phyloP scores from a whole-genome alignment of 2,797 vertebrate species.

The Anabas testudineus region DNA sequence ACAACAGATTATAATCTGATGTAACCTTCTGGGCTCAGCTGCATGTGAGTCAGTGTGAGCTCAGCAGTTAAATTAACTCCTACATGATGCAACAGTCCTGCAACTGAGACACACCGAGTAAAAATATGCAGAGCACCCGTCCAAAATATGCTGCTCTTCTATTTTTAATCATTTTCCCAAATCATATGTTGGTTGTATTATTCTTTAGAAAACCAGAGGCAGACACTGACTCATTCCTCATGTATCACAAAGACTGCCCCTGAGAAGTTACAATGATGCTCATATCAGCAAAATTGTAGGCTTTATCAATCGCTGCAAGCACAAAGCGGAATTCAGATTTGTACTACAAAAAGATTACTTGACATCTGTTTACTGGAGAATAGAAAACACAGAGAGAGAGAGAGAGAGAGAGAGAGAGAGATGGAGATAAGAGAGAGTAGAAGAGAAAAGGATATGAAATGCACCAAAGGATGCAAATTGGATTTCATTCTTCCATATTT shows the following conservation, averaged over 20 bases:
- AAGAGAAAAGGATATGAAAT: constrained; percentile 30
- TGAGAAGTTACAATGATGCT: constrained; percentile 33
- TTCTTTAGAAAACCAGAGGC: constrained; percentile 23
- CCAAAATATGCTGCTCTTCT: constrained; percentile 27
- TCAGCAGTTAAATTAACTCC: constrained; percentile 49
- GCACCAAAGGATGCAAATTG: constrained; percentile 31
- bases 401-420: too few relatives aligned
- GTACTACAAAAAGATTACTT: constrained; percentile 42
- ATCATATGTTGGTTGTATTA: constrained; percentile 21
- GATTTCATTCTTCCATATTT: constrained; percentile 31
- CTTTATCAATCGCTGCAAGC: constrained; percentile 29
- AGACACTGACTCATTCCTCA: constrained; percentile 31
- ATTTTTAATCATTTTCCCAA: constrained; percentile 42
- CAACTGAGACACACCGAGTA: constrained; percentile 42
- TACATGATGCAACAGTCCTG: constrained; percentile 66
- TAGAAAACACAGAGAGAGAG: constrained; percentile 3
- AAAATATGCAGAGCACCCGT: constrained; percentile 39
- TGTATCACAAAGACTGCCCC: constrained; percentile 34
- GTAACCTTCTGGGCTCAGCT: constrained; percentile 25
- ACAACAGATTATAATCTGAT: constrained; percentile 47
- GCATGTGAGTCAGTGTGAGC: constrained; percentile 61
- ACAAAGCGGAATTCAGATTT: constrained; percentile 36
- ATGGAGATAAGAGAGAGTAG: background rate
- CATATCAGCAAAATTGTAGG: constrained; percentile 47
- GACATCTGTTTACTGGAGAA: constrained; percentile 45